These are phyloP conservation scores for Oriolus oriolus DNA, from an alignment of 2,113 vertebrate genomes.

Conservation along the genomic window DNA sequence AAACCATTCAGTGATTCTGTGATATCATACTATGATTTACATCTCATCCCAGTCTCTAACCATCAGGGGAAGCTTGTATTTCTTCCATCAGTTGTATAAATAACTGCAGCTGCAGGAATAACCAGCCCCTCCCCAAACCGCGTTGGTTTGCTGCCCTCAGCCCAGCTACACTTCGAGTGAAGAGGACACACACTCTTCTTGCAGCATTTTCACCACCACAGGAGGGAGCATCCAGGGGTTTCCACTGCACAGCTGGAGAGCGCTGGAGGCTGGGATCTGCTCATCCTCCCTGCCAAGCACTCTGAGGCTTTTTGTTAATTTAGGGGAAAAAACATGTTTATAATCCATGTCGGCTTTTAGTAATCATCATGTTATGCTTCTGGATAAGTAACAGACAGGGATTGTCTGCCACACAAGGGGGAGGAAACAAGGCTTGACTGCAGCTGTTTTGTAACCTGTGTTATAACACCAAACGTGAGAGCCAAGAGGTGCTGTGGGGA, in stretches of 20 bases:
- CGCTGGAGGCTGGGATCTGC: not conserved
- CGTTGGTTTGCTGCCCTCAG: not conserved
- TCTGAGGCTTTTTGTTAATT: not conserved
- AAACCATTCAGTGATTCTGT: not conserved
- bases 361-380: not conserved
- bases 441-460: constrained; percentile 36
- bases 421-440: not conserved
- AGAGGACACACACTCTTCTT: not conserved
- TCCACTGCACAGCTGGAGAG: accelerated
- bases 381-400: not conserved
- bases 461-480: not conserved
- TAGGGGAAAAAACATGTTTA: not conserved
- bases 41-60: not conserved
- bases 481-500: not conserved
- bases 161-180: accelerated
- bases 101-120: not conserved
- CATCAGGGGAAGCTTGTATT: not conserved
- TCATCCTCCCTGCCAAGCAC: not conserved
- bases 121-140: not conserved
- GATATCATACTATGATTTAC: accelerated
- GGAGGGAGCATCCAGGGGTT: accelerated
- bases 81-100: not conserved
- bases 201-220: not conserved
- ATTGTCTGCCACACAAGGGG: not conserved
- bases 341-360: not conserved